phyloP scores from a whole-genome alignment of 2,797 vertebrate genomes.

The Syngnathus rostellatus region DNA sequence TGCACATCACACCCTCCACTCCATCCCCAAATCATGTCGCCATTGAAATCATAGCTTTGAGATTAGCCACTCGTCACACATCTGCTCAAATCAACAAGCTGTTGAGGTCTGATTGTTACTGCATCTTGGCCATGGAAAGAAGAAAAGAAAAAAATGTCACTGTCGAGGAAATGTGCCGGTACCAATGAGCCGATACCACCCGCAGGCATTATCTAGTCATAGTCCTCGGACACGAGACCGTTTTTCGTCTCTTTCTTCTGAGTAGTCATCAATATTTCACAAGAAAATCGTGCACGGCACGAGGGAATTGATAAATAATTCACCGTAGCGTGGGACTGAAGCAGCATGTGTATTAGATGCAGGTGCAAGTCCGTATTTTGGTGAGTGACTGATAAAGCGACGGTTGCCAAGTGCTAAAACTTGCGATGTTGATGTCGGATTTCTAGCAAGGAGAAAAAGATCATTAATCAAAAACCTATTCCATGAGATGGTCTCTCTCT shows the following conservation, averaged over 20 bases:
- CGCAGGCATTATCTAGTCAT: conserved; percentile 14
- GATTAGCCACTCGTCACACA: conserved; percentile 20
- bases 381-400: neutral
- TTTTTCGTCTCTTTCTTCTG: conserved; percentile 28
- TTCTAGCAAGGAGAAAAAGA: neutral
- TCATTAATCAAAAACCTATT: neutral
- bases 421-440: neutral
- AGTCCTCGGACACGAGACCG: conserved; percentile 20
- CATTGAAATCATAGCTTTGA: conserved; percentile 9
- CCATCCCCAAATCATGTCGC: conserved; percentile 12
- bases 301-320: conserved; percentile 44
- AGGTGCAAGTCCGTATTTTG: neutral
- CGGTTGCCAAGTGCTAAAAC: neutral
- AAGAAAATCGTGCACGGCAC: conserved; percentile 41
- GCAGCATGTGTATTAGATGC: conserved; percentile 25
- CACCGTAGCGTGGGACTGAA: conserved; percentile 33
- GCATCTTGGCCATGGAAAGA: neutral
- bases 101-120: neutral
- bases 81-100: conserved; percentile 25
- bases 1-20: neutral
- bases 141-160: neutral
- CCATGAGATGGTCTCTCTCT: neutral
- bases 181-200: too few species aligned
- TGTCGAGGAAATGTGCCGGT: neutral
- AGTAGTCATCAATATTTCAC: conserved; percentile 54